Percentiles rank a stretch among this genome's conserved stretches.
Conservation (phyloP, 1,140 invertebrate species). For the Schmidtea mediterranea region DNA sequence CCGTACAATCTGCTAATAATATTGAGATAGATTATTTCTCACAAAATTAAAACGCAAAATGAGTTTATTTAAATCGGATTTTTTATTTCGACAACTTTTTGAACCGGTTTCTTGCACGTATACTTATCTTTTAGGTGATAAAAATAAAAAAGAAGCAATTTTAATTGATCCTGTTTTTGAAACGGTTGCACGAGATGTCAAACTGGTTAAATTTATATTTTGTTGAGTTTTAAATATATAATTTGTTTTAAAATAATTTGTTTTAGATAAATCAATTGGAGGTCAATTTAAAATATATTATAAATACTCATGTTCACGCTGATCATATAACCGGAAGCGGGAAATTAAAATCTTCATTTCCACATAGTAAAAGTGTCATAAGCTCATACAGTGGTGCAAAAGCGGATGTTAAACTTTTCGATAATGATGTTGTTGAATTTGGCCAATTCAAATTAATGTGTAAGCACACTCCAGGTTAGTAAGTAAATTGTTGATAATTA, state of each 20-base stretch:
- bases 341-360: slow-evolving; percentile 46
- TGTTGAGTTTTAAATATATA: too few relatives aligned
- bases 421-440: slow-evolving; percentile 42
- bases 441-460: not conserved
- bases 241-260: too few relatives aligned
- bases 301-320: slow-evolving; percentile 94
- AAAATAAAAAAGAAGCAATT: slow-evolving; percentile 44
- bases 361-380: slow-evolving; percentile 52
- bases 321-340: slow-evolving; percentile 88
- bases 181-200: slow-evolving; percentile 27
- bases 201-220: slow-evolving; percentile 10
- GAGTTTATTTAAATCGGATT: too few relatives aligned
- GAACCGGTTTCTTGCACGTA: slow-evolving; percentile 71
- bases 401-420: slow-evolving; percentile 49
- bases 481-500: too few relatives aligned
- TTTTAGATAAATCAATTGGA: slow-evolving; percentile 4
- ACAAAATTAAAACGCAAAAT: too few relatives aligned
- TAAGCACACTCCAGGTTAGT: too few relatives aligned
- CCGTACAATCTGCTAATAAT: too few relatives aligned
- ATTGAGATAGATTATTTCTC: too few relatives aligned
- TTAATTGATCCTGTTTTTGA: slow-evolving; percentile 89
- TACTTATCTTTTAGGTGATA: slow-evolving; percentile 70
- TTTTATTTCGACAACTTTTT: slow-evolving; percentile 34
- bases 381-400: slow-evolving; percentile 49
- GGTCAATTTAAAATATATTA: slow-evolving; percentile 28